These are phyloP conservation scores for Progne subis DNA, from an alignment of 2,113 vertebrate genomes.

Conservation along the genomic window DNA sequence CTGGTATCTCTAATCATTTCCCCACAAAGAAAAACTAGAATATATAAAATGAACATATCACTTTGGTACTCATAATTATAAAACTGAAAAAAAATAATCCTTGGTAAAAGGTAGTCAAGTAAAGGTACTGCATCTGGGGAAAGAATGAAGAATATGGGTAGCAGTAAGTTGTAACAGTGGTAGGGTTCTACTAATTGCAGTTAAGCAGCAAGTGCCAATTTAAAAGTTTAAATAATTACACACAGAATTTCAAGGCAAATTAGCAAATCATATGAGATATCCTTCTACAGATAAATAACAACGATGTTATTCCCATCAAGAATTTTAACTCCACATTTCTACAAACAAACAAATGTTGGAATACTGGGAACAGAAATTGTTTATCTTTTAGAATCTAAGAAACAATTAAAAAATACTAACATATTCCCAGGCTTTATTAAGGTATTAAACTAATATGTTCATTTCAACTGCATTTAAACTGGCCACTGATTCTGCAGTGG, in stretches of 20 bases:
- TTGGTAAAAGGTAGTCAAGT: not conserved
- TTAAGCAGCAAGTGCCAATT: not conserved
- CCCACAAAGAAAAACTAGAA: not conserved
- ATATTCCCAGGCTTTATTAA: not conserved
- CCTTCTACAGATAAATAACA: not conserved
- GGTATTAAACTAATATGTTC: not conserved
- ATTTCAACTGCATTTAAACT: not conserved
- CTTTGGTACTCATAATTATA: not conserved
- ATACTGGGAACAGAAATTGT: not conserved
- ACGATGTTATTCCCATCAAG: not conserved
- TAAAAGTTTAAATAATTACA: not conserved
- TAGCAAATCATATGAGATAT: not conserved
- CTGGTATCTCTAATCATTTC: not conserved
- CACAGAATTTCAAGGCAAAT: not conserved
- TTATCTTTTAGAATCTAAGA: not conserved
- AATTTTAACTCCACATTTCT: not conserved
- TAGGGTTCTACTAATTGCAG: not conserved
- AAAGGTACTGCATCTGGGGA: not conserved
- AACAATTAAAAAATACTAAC: not conserved
- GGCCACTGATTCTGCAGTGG: not conserved
- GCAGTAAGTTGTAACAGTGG: not conserved
- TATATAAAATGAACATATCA: not conserved
- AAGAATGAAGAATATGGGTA: not conserved
- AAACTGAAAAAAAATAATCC: not conserved
- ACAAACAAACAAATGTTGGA: not conserved